Conservation (phyloP, 23 tunicate species). For the Aplidium turbinatum region DNA sequence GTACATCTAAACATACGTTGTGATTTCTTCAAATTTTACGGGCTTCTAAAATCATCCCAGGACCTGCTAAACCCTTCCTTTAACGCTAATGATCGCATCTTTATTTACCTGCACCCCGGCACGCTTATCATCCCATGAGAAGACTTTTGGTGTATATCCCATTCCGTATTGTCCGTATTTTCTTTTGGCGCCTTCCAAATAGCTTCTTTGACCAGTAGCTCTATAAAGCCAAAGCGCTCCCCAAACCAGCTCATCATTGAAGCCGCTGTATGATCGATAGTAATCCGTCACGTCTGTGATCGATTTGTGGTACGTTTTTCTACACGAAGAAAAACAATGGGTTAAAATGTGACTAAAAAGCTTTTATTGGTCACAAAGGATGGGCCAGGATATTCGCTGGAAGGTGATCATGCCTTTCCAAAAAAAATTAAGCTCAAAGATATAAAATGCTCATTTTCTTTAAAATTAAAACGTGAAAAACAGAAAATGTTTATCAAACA, state of each 20-base stretch:
- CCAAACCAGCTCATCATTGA: slow-evolving; percentile 96
- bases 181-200: slow-evolving; percentile 56
- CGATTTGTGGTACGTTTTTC: slow-evolving; percentile 63
- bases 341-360: neutral
- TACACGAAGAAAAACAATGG: neutral
- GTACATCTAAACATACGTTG: too few relatives aligned
- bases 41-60: too few relatives aligned
- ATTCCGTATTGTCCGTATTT: slow-evolving; percentile 71
- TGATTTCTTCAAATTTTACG: too few relatives aligned
- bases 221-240: slow-evolving; percentile 91
- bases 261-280: slow-evolving; percentile 90
- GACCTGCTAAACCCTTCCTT: too few relatives aligned
- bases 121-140: slow-evolving; percentile 94
- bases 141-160: slow-evolving; percentile 64
- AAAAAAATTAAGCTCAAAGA: neutral
- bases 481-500: too few relatives aligned
- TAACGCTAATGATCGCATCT: too few relatives aligned
- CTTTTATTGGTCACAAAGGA: neutral
- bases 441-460: neutral
- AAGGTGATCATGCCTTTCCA: too few relatives aligned
- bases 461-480: neutral
- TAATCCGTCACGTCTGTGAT: slow-evolving; percentile 60
- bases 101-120: slow-evolving; percentile 93
- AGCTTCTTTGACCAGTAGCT: slow-evolving; percentile 62
- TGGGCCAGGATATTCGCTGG: too few relatives aligned